A percentile compares a stretch with the other conserved stretches of the same genome.
Conservation (phyloP, 2,888 invertebrate genomes). For the Luffia ferchaultella region DNA sequence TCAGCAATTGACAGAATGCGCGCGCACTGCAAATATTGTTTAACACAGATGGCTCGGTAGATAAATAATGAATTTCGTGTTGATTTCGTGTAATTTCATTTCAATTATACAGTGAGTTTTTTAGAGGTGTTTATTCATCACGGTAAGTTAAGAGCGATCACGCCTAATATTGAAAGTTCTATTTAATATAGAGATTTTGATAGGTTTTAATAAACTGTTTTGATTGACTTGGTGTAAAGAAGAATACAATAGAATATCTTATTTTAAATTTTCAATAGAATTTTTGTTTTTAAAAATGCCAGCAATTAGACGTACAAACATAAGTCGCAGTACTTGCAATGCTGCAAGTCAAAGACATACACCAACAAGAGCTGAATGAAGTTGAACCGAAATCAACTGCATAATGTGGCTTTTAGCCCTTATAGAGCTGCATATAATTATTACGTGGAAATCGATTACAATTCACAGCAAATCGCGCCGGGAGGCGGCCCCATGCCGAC, state of each 20-base stretch:
- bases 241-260: conserved; percentile 1
- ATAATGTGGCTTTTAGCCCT: conserved; percentile 4
- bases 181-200: too few relatives aligned
- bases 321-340: conserved; percentile 6
- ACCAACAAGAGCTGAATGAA: conserved; percentile 16
- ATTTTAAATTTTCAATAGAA: conserved; percentile 5
- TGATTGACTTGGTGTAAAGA: not conserved
- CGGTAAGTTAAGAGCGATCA: not conserved
- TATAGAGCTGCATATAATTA: conserved; percentile 6
- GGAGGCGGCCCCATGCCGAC: too few relatives aligned
- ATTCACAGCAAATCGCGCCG: not conserved
- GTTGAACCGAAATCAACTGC: conserved; percentile 8
- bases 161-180: too few relatives aligned
- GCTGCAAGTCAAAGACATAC: conserved; percentile 13
- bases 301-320: conserved; percentile 6
- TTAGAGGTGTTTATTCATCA: not conserved
- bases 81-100: not conserved
- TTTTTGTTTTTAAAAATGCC: conserved; percentile 7
- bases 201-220: not conserved
- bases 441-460: conserved; percentile 4
- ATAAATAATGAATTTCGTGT: too few relatives aligned
- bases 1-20: too few relatives aligned
- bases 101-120: not conserved
- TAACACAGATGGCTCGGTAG: not conserved
- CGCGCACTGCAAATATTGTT: not conserved